Conservation (phyloP, 2,888 invertebrate genomes). For the Calameuta idolon region DNA sequence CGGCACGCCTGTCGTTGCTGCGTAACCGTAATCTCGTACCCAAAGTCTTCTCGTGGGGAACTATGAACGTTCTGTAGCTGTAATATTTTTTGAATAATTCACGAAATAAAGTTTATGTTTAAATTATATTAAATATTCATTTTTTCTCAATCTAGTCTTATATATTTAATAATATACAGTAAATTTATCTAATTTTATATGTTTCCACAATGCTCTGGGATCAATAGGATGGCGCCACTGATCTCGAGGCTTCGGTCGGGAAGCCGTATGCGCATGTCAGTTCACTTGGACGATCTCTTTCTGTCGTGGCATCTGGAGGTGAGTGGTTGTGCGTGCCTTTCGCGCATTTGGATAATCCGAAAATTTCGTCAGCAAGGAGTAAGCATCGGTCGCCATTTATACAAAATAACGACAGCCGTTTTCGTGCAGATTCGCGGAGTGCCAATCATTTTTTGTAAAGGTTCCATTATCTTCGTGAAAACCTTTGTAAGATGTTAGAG, state of each 20-base stretch:
- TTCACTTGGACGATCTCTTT: constrained; percentile 62
- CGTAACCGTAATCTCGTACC: constrained; percentile 39
- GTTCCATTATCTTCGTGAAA: constrained; percentile 20
- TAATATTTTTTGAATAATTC: not conserved
- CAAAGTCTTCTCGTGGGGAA: constrained; percentile 12
- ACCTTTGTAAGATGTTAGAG: not conserved
- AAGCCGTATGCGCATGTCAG: constrained; percentile 63
- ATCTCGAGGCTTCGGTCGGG: constrained; percentile 45
- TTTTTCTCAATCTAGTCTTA: not conserved
- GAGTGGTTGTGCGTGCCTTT: constrained; percentile 59
- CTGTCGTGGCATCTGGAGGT: constrained; percentile 66
- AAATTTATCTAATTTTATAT: not conserved
- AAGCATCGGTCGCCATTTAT: constrained; percentile 52
- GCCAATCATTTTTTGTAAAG: constrained; percentile 46
- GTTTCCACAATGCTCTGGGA: constrained; percentile 14
- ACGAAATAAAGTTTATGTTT: not conserved
- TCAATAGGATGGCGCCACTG: constrained; percentile 47
- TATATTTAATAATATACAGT: not conserved
- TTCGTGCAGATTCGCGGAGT: constrained; percentile 45
- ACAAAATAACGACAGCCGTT: constrained; percentile 44
- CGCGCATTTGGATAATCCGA: constrained; percentile 50
- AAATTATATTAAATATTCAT: not conserved
- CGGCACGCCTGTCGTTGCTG: constrained; percentile 37
- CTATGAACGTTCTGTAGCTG: not conserved
- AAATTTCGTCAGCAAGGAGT: constrained; percentile 36